A percentile compares a stretch with the other conserved stretches of the same genome.
Conservation (phyloP, 2,888 invertebrate species). For the Polymixis lichenea region DNA sequence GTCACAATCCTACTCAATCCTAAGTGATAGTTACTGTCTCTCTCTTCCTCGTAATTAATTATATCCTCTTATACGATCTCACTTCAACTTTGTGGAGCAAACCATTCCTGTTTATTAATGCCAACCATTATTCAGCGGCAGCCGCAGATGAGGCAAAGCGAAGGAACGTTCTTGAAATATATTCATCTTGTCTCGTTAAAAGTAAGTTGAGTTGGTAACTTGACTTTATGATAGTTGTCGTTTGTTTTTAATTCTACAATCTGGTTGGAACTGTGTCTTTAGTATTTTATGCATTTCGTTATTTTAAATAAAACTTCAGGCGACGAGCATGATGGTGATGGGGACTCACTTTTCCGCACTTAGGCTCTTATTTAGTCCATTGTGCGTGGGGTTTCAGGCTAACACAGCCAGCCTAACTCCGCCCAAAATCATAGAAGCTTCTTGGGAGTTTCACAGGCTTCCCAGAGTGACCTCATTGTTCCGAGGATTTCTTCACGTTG, state of each 20-base stretch:
- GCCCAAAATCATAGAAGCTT: too few species aligned
- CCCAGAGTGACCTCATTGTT: too few species aligned
- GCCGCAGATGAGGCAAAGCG: conserved; percentile 86
- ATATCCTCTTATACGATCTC: conserved; percentile 81
- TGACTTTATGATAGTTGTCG: conserved; percentile 79
- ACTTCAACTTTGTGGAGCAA: conserved; percentile 78
- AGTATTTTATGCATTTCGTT: conserved; percentile 14
- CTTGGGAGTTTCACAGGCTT: too few species aligned
- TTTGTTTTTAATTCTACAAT: conserved; percentile 70
- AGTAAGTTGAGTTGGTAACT: conserved; percentile 81
- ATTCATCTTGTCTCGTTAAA: conserved; percentile 83
- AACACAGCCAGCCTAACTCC: too few species aligned
- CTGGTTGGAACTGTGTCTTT: conserved; percentile 49
- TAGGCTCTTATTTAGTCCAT: too few species aligned
- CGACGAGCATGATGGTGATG: too few species aligned
- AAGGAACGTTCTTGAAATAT: conserved; percentile 82
- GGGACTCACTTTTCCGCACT: too few species aligned
- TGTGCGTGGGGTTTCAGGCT: too few species aligned
- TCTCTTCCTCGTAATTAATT: conserved; percentile 83
- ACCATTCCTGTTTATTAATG: conserved; percentile 88
- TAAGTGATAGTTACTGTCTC: conserved; percentile 82
- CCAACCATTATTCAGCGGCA: conserved; percentile 85
- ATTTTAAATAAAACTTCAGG: background rate
- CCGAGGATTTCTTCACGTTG: too few species aligned
- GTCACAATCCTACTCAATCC: conserved; percentile 73